Evolutionary conservation across 1,140 invertebrate species (phyloP).

Genomic region (Cataglyphis hispanica): DNA sequence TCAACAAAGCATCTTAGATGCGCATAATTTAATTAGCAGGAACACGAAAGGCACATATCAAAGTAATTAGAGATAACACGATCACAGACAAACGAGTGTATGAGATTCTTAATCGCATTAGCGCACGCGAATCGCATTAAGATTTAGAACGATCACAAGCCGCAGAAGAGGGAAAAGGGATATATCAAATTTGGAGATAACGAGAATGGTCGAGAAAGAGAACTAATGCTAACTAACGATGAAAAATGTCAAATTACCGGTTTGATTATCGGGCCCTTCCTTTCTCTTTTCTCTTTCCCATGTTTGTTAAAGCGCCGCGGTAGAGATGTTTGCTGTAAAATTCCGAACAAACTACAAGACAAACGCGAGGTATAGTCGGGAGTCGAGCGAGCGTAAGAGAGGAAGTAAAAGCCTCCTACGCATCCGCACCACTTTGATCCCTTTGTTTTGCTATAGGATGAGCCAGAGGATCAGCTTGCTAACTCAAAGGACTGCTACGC

Average conservation of each 20-base stretch:
- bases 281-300: not conserved
- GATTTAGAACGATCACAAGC: conserved; percentile 47
- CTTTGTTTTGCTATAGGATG: conserved; percentile 79
- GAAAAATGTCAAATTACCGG: conserved; percentile 53
- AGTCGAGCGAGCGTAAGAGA: conserved; percentile 33
- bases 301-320: conserved; percentile 69
- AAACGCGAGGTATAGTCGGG: conserved; percentile 72
- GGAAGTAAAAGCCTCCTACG: conserved; percentile 72
- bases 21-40: conserved; percentile 43
- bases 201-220: conserved; percentile 57
- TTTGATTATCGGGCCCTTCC: not conserved
- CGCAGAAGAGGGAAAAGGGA: conserved; percentile 27
- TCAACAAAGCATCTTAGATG: conserved; percentile 24
- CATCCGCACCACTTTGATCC: conserved; percentile 74
- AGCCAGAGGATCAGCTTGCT: conserved; percentile 78
- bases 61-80: conserved; percentile 61
- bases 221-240: not conserved
- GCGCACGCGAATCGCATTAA: conserved; percentile 61
- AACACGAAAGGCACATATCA: conserved; percentile 49
- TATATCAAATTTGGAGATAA: conserved; percentile 67
- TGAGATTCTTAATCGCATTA: conserved; percentile 51
- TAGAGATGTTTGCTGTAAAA: conserved; percentile 74
- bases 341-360: conserved; percentile 76
- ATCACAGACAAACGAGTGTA: conserved; percentile 48
- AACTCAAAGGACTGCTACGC: conserved; percentile 75